Base-by-base conservation (phyloP, 2,888 invertebrate genomes). In the Candidula unifasciata region DNA sequence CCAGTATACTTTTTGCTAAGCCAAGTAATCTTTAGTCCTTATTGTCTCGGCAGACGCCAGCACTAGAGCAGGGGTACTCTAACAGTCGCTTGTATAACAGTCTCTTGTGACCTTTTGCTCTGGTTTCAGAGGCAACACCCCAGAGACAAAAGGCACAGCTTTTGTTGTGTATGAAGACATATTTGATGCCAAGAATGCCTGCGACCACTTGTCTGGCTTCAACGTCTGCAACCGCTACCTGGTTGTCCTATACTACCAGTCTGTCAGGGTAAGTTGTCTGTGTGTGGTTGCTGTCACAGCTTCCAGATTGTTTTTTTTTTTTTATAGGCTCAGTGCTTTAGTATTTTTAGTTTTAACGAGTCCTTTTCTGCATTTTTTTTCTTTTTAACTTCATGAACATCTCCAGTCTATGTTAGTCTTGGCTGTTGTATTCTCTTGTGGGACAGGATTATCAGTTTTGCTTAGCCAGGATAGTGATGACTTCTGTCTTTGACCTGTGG, bases 131-230 rank as follows among this genome's bases (percentile, higher is more conserved):
- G 99, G 99, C 0, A 99, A 98, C 92, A 99, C 99, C 37, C 97
- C 98, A 24, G 99, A 99, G 94, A 98, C 99, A 0, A 96, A 98
- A 94, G 99, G 99, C 80, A 99, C 99, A 57, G 99, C 99, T 30
- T 99, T 99, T 95, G 99, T 99, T 77, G 98, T 99, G 0, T 99
- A 99, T 94, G 99, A 99, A 95, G 99, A 99, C 93, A 99, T 99
- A 91, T 99, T 99, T 95, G 99, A 99, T 95, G 99, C 99, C 0
- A 99, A 99, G 94, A 99, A 99, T 95, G 99, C 99, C 5, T 99
- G 99, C 94, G 99, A 99, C 94, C 99, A 99, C 94, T 95, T 99
- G 82, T 98, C 98, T 83, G 99, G 99, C 16, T 99, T 99, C 94
- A 99, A 99, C 94, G 99, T 99, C 54, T 99, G 99, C 93, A 99